Base-by-base conservation (phyloP, 2,113 vertebrate species). In the Strix uralensis region DNA sequence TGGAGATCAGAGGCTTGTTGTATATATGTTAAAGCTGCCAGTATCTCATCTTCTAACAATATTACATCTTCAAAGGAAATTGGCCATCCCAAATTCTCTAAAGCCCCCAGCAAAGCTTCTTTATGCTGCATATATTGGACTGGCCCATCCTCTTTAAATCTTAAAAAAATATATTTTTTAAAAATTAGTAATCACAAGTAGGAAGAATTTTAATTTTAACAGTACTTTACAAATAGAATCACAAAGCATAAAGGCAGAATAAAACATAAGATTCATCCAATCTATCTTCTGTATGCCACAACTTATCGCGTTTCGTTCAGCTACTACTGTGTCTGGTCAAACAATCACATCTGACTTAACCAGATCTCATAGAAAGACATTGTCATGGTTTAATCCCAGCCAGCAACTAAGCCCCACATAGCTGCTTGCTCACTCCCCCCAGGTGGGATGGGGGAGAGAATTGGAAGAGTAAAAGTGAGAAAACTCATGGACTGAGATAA, bases 1-100 rank as follows among this genome's bases (percentile, higher is more conserved):
- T 98, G 98, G 63, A 98, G 97, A 67, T 98, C 98, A 91, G 97
- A 96, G 67, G 98, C 98, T 94, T 99, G 98, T 46, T 98, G 97
- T 7, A 98, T 49, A 7, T 98, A 98, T 40, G 92, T 95, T 81
- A 97, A 97, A 67, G 97, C 98, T 90, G 92, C 65, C 22, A 96
- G 40, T 81, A 99, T 98, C 95, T 99, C 98, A 79, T 98, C 97
- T 95, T 98, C 98, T 83, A 98, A 95, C 46, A 98, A 20, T 5
- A 95, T 96, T 46, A 99, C 40, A 78, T 98, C 98, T 87, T 98
- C 98, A 67, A 94, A 69, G 25, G 98, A 94, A 95, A 99, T 57
- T 36, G 98, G 98, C 98, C 98, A 98, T 26, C 97, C 97, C 42
- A 97, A 89, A 80, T 97, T 96, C 74, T 98, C 98, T 90, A 99